Evolutionary conservation across 2,797 vertebrate genomes (phyloP).

Genomic region (Lagocephalus sceleratus): DNA sequence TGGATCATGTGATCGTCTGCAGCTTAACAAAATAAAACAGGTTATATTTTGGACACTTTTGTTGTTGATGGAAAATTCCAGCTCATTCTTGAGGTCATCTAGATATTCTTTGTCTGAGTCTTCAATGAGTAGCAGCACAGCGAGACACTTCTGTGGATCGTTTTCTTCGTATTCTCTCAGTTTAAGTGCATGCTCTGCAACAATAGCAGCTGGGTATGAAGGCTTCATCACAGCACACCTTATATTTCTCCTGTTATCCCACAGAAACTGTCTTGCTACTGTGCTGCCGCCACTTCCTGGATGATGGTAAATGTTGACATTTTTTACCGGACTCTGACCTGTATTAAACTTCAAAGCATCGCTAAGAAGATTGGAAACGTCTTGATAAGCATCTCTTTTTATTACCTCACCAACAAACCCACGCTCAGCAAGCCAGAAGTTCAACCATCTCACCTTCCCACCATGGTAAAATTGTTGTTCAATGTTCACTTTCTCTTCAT

Average conservation of each 20-base stretch:
- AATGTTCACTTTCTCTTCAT: conserved; percentile 60
- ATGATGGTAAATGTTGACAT: conserved; percentile 82
- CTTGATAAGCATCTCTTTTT: conserved; percentile 68
- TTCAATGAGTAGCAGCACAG: conserved; percentile 80
- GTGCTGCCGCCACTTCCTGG: conserved; percentile 88
- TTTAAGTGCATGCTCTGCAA: conserved; percentile 75
- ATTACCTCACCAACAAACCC: conserved; percentile 64
- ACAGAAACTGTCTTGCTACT: conserved; percentile 81
- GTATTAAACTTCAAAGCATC: conserved; percentile 38
- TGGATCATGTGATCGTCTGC: conserved; percentile 75
- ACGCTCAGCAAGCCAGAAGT: conserved; percentile 74
- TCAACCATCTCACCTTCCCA: conserved; percentile 67
- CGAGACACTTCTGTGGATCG: conserved; percentile 67
- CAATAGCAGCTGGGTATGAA: conserved; percentile 50
- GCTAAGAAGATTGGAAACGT: conserved; percentile 59
- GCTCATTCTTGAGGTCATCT: conserved; percentile 71
- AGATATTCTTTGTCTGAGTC: conserved; percentile 80
- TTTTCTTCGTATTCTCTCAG: conserved; percentile 81
- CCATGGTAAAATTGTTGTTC: conserved; percentile 79
- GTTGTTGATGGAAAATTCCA: conserved; percentile 63
- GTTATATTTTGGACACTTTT: conserved; percentile 63
- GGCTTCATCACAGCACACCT: conserved; percentile 79
- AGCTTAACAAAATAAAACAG: conserved; percentile 81
- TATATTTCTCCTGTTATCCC: conserved; percentile 75
- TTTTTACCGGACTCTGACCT: conserved; percentile 57